Base-by-base conservation (phyloP, 2,113 vertebrate genomes). In the Lynx canadensis region DNA sequence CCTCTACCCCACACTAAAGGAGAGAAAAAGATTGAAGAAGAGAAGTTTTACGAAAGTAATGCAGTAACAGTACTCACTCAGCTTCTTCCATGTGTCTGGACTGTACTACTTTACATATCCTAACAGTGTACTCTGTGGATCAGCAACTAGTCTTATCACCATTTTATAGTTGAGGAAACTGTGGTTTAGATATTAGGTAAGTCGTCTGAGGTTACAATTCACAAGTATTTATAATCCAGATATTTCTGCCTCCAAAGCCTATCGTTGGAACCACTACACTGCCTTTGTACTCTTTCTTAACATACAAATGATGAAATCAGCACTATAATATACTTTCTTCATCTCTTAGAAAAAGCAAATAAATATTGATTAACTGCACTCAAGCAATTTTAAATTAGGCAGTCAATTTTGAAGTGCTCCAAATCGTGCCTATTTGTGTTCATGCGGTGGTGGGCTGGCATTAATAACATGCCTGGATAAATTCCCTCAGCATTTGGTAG, bases 291-390 rank as follows among this genome's bases (percentile, higher is more conserved):
- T 55, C 87, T 88, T 95, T 97, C 83, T 97, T 95, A 94, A 95
- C 90, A 96, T 93, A 88, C 89, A 97, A 97, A 98, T 97, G 95
- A 94, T 92, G 96, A 98, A 98, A 98, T 98, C 95, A 97, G 94
- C 69, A 76, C 89, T 68, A 33, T 96, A 92, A 81, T 66, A 66
- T 93, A 90, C 69, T 96, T 95, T 91, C 87, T 92, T 97, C 89
- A 94, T 95, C 89, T 95, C 90, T 92, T 73, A 96, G 90, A 95
- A 89, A 91, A 94, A 57, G 82, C 82, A 97, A 98, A 90, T 95
- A 96, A 94, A 96, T 97, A 97, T 92, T 97, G 97, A 98, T 98
- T 97, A 97, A 97, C 86, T 95, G 31, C 71, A 95, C 89, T 97
- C 74, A 93, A 96, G 92, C 85, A 95, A 94, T 93, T 97, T 97